phyloP scores from a whole-genome alignment of 2,797 vertebrate genomes.

The Rhinella marina region DNA sequence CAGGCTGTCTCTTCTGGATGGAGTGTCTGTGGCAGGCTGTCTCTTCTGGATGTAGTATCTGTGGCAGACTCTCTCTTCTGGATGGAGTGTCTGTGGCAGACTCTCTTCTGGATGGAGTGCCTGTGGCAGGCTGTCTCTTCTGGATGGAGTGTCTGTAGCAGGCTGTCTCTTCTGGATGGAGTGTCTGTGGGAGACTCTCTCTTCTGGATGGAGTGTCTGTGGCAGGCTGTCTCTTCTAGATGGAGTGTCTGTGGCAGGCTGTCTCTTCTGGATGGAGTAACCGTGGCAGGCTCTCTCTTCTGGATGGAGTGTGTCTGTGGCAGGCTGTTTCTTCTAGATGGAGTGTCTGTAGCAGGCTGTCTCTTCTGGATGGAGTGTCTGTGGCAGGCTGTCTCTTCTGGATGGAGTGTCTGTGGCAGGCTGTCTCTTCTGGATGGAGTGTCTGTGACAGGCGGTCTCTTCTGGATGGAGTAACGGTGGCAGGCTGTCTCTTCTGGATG shows the following conservation, averaged over 20 bases:
- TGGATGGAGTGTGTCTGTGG: background rate
- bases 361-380: background rate
- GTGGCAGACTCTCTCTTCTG: too few relatives aligned
- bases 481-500: background rate
- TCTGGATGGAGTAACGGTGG: background rate
- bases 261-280: background rate
- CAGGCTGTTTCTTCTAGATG: background rate
- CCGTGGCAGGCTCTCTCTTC: background rate
- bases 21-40: background rate
- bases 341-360: too few relatives aligned
- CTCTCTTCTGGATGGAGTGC: background rate
- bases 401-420: background rate
- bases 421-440: background rate
- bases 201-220: background rate
- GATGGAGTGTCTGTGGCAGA: background rate
- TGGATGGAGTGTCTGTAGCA: background rate
- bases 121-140: background rate
- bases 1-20: too few relatives aligned
- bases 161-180: background rate
- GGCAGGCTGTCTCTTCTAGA: background rate
- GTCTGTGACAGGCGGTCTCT: background rate
- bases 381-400: background rate
- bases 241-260: background rate
- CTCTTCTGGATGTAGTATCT: background rate
- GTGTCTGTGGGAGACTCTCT: background rate